Conservation (phyloP, 2,797 vertebrate species). For the Falco biarmicus region DNA sequence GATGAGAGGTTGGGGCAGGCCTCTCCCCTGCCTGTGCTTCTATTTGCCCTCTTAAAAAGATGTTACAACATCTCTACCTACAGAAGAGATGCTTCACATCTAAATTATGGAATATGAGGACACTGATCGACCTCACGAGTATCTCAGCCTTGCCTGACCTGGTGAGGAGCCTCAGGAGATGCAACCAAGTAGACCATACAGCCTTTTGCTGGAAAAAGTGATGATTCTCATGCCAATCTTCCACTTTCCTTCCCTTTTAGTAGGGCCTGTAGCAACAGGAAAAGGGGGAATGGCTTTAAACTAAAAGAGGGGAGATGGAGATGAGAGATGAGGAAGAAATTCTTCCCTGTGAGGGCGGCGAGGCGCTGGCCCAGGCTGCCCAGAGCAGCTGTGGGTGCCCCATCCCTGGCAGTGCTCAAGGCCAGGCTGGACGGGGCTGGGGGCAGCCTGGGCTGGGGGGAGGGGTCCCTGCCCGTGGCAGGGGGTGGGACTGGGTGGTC, state of each 20-base stretch:
- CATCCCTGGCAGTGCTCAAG: not conserved
- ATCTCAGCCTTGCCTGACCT: not conserved
- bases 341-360: no score
- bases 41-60: not conserved
- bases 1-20: not conserved
- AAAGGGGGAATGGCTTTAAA: no score
- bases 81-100: not conserved
- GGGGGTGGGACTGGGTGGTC: no score
- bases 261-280: no score
- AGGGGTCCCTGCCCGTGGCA: no score
- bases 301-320: no score
- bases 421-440: not conserved
- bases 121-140: accelerated
- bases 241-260: not conserved
- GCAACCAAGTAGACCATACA: not conserved
- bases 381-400: no score
- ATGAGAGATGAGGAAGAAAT: no score
- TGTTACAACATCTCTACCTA: not conserved
- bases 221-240: not conserved
- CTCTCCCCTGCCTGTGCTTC: not conserved
- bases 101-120: not conserved
- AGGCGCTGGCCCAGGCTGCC: no score
- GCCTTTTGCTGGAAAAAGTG: not conserved
- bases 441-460: not conserved
- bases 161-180: not conserved